Conservation (phyloP, 2,888 invertebrate species). For the Pasiphila rectangulata region DNA sequence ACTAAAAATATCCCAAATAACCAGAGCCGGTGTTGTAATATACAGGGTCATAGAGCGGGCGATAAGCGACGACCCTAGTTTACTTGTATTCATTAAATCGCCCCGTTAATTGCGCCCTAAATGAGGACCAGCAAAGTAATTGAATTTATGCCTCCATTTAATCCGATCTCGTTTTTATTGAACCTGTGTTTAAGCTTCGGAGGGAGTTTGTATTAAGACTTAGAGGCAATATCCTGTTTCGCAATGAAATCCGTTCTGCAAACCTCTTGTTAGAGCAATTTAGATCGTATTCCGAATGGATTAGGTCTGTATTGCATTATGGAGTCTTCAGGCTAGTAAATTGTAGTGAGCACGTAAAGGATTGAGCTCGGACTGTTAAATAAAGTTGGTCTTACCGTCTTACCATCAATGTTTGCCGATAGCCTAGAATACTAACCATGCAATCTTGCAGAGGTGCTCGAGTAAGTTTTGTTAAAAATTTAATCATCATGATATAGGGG, state of each 20-base stretch:
- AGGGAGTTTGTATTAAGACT: slow-evolving; percentile 30
- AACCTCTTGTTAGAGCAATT: slow-evolving; percentile 9
- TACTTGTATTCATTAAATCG: not conserved
- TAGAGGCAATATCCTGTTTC: slow-evolving; percentile 53
- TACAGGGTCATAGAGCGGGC: not conserved
- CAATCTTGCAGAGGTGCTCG: not conserved
- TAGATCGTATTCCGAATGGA: slow-evolving; percentile 10
- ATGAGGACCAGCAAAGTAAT: slow-evolving; percentile 12
- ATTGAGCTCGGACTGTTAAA: slow-evolving; percentile 3
- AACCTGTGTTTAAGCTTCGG: slow-evolving; percentile 12
- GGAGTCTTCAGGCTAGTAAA: slow-evolving; percentile 12
- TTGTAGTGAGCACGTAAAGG: slow-evolving; percentile 22
- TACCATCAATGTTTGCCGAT: slow-evolving; percentile 8
- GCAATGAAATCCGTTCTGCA: slow-evolving; percentile 19
- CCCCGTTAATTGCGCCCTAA: not conserved
- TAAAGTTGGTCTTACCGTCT: slow-evolving; percentile 9
- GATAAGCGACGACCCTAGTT: not conserved
- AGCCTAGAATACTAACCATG: not conserved
- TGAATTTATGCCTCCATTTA: slow-evolving; percentile 14
- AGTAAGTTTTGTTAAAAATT: too few species aligned
- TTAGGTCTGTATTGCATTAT: slow-evolving; percentile 9
- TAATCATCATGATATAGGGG: too few species aligned
- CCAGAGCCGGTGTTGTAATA: slow-evolving; percentile 20
- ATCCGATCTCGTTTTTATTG: slow-evolving; percentile 28
- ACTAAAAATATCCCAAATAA: not conserved